Evolutionary conservation across 2,797 vertebrate genomes (phyloP).

Genomic region (Sylvia borin): DNA sequence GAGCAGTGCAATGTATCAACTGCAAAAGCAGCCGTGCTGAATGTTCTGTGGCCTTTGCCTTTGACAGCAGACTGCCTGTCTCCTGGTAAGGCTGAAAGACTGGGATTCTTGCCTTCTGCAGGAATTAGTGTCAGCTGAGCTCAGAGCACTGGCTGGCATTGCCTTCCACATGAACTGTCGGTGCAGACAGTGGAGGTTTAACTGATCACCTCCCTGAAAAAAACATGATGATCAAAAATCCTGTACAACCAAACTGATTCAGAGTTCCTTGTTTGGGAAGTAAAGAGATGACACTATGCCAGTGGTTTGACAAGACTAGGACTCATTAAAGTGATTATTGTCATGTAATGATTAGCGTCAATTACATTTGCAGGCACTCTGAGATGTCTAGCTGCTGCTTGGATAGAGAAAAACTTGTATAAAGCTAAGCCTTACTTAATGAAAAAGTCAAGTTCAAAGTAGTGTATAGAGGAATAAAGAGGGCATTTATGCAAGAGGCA

Average conservation of each 20-base stretch:
- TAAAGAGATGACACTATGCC: background rate
- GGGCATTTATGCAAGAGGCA: background rate
- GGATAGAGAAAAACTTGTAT: background rate
- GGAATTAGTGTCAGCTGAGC: background rate
- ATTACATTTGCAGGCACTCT: background rate
- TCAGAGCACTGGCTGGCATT: background rate
- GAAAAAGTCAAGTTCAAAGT: background rate
- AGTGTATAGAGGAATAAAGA: background rate
- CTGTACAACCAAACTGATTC: background rate
- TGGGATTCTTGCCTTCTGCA: background rate
- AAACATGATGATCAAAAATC: background rate
- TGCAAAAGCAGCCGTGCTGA: background rate
- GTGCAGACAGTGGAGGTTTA: background rate
- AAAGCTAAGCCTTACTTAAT: background rate
- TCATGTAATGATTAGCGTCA: background rate
- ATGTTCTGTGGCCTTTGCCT: background rate
- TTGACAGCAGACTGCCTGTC: background rate
- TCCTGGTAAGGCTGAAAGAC: background rate
- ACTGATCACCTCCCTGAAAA: background rate
- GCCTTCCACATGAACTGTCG: background rate
- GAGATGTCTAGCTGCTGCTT: background rate
- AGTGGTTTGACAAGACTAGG: background rate
- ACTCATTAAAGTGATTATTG: background rate
- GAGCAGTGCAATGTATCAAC: background rate
- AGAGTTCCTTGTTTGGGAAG: background rate